Base-by-base conservation (phyloP, 1,140 invertebrate genomes). In the Protaetia brevitarsis region DNA sequence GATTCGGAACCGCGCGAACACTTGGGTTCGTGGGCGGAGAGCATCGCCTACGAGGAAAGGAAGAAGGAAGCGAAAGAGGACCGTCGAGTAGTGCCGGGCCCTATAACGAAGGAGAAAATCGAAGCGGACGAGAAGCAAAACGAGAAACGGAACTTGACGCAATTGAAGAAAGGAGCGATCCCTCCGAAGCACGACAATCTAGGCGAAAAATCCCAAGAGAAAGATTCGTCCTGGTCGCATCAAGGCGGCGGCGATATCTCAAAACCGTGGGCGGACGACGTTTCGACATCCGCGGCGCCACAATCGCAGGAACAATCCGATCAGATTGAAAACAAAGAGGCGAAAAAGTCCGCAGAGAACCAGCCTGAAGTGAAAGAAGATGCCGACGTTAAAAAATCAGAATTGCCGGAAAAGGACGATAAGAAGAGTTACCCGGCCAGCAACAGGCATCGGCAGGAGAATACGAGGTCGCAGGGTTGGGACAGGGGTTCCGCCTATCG, bases 61-160 rank as follows among this genome's bases (percentile, higher is more conserved):
- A 76, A 77, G 45, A 72, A 77, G 16, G 78, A 83, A 16, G 65
- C 21, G 26, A 71, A 68, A 65, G 76, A 73, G 58, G 69, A 79
- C 56, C 70, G 78, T 5, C 76, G 81, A 30, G 75, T 80, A n/a
- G 82, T 84, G 5, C 84, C 85, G 0, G 84, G 84, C 23, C 85
- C 86, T 0, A 84, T 87, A 2, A 87, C 85, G 1, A 81, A 84
- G 63, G 86, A 87, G 51, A 86, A 85, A 68, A 76, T 87, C 0
- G 85, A 86, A 70, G 85, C 85, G 2, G 84, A 86, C 13, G 85
- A 87, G 69, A 70, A 82, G 13, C 81, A 81, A 45, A 78, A 72
- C 7, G 84, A 86, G 57, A 86, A 85, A 70, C 79, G 84, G 11
- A 82, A 78, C 66, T 69, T 86, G 19, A 85, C 81, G 3, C 80